Evolutionary conservation across 2,888 invertebrate species (phyloP).

Genomic region (Coleophora flavipennella): DNA sequence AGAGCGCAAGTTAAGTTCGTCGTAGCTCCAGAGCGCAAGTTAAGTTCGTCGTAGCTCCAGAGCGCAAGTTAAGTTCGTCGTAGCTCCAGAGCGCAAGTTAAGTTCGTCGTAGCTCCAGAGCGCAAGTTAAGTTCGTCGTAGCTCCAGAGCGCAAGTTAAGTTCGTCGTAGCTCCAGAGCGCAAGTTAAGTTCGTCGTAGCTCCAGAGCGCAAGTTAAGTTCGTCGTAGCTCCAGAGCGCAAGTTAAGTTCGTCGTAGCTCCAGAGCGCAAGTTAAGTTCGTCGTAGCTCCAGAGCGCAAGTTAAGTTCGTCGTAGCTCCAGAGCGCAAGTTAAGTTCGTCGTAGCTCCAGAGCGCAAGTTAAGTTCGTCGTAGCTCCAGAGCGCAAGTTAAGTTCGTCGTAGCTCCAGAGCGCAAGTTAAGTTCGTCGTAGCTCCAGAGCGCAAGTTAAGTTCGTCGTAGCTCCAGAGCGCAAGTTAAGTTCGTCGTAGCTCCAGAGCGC

Average conservation of each 20-base stretch:
- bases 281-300: constrained; percentile 36
- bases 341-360: constrained; percentile 36
- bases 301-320: too few relatives aligned
- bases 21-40: constrained; percentile 36
- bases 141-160: constrained; percentile 36
- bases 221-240: too few relatives aligned
- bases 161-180: too few relatives aligned
- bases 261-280: constrained; percentile 35
- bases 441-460: constrained; percentile 38
- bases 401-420: constrained; percentile 36
- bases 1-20: constrained; percentile 35
- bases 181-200: constrained; percentile 38
- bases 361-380: too few relatives aligned
- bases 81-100: constrained; percentile 36
- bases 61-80: constrained; percentile 37
- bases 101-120: too few relatives aligned
- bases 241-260: too few relatives aligned
- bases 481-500: too few relatives aligned
- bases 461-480: constrained; percentile 35
- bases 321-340: constrained; percentile 36
- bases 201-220: constrained; percentile 35
- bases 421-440: too few relatives aligned
- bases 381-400: constrained; percentile 38
- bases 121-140: constrained; percentile 38
- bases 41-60: too few relatives aligned